Base-by-base conservation (phyloP, 2,797 vertebrate genomes). In the Ceryle rudis region DNA sequence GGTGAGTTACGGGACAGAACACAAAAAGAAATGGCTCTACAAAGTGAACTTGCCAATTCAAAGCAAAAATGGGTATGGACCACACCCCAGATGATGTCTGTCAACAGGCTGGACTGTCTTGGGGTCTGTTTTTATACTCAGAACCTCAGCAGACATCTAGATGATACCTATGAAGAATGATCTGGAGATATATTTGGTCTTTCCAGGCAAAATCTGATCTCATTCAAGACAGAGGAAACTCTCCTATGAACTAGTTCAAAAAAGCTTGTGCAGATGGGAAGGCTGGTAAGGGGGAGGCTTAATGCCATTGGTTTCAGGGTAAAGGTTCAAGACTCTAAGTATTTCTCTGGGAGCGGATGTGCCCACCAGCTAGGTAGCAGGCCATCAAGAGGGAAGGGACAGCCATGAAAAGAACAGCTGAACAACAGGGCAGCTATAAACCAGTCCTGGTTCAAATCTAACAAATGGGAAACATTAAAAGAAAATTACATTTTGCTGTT, bases 331-430 rank as follows among this genome's bases (percentile, higher is more conserved):
- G 52, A 57, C 14, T 42, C n/a, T 8, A 3, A 5, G 7, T 14
- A 39, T 58, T 5, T 3, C 33, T 52, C 37, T 33, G 51, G n/a
- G 15, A 21, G 15, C 19, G 18, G 22, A 51, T 31, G 21, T 28
- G 41, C 25, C 64, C 17, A 41, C 16, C 13, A 51, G 20, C 15
- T 2, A 47, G 9, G n/a, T 5, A 28, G 41, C 31, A 55, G 18
- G n/a, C 15, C 23, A 35, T 14, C 41, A 9, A 23, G 28, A 69
- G 11, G 15, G 26, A 39, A 51, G 49, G 67, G 13, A n/a, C 16
- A 46, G 23, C 4, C 33, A 4, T 11, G 5, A 62, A 46, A 65
- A 8, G 28, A 57, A 6, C 1, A 58, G 41, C 2, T 1, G 2
- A 69, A 42, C 7, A 49, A n/a, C 0, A 1, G 7, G 5, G 10